Percentiles rank a stretch among this genome's conserved stretches.
phyloP scores from a whole-genome alignment of 2,888 invertebrate species.

The Tenthredo distinguenda region DNA sequence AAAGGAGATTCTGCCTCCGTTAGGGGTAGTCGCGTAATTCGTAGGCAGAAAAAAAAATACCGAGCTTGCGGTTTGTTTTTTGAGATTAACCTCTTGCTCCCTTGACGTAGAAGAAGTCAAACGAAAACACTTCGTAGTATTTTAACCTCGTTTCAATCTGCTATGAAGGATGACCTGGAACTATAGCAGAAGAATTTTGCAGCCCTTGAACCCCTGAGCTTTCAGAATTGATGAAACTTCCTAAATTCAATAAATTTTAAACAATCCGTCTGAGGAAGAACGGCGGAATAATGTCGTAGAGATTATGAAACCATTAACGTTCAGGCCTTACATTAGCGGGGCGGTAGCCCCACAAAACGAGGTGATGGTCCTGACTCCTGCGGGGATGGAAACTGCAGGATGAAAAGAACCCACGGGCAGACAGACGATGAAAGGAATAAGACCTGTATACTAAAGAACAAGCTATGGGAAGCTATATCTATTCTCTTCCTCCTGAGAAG shows the following conservation, averaged over 20 bases:
- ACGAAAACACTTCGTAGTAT: background rate
- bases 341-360: background rate
- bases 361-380: slow-evolving; percentile 3
- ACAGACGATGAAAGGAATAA: slow-evolving; percentile 11
- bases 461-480: background rate
- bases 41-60: background rate
- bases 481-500: background rate
- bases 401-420: background rate
- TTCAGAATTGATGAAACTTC: background rate
- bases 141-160: background rate
- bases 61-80: background rate
- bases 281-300: background rate
- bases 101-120: background rate
- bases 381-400: background rate
- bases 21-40: background rate
- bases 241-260: background rate
- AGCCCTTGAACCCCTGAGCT: background rate
- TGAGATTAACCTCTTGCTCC: background rate
- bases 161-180: background rate
- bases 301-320: slow-evolving; percentile 29
- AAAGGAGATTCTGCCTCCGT: slow-evolving; percentile 3
- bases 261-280: background rate
- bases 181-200: background rate
- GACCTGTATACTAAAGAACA: slow-evolving; percentile 11
- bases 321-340: background rate